Evolutionary conservation across 1,140 invertebrate species (phyloP), one percentile per base, ranked within the genome.

Genomic region (Tetraneura akinire): DNA sequence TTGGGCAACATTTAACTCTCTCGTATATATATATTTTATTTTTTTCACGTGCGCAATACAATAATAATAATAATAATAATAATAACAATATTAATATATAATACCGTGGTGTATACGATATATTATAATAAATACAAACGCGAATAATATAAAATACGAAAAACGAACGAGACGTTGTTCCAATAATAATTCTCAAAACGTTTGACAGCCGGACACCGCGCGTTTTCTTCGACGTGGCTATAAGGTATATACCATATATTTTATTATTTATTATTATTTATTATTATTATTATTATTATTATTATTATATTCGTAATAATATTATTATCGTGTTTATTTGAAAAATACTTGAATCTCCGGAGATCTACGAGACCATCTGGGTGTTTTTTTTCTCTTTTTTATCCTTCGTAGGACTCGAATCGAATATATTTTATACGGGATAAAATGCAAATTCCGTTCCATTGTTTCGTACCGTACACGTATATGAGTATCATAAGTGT

Each of bases 141-240:
- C n/a, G n/a, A n/a, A n/a, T n/a, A n/a, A n/a, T n/a, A n/a, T n/a
- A 10, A 49, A 29, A 18, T 23, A 47, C 29, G 13, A 47, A 71
- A 51, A 70, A 70, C n/a, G n/a, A n/a, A n/a, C n/a, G n/a, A n/a
- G n/a, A n/a, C 68, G 68, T 51, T 71, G 68, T 71, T 49, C 68
- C 68, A 51, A 71, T 71, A 51, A 71, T 71, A 71, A 71, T 71
- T 71, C 49, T 10, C 68, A 45, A 71, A 51, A 71, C 68, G 47
- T 71, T 71, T 71, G 68, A 71, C 68, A 71, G 68, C 68, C 68
- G 68, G 68, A 71, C 68, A 71, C 68, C 21, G 66, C 21, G 66
- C 4, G 3, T 66, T 66, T 66, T 66, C 37, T 66, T n/a, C 37
- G 64, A 16, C n/a, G 37, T n/a, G 10, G 10, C 3, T 10, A 64